These are phyloP conservation scores for Philereme vetulata DNA, from an alignment of 2,888 invertebrate species.

Conservation along the genomic window DNA sequence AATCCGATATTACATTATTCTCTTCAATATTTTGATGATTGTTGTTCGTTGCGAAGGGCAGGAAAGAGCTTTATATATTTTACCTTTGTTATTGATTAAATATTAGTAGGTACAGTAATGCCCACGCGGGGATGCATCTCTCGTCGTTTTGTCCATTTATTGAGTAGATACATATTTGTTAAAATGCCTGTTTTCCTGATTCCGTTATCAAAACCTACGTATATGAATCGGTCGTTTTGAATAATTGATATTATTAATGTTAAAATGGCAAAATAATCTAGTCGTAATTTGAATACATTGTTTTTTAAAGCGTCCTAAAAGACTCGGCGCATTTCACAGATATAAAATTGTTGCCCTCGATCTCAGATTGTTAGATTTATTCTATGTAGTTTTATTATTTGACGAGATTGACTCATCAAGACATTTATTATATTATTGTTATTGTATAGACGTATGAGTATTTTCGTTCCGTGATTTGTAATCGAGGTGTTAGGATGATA, in stretches of 20 bases:
- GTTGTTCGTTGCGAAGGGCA: constrained; percentile 66
- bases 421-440: constrained; percentile 73
- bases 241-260: constrained; percentile 67
- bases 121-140: constrained; percentile 55
- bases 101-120: constrained; percentile 60
- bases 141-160: constrained; percentile 52
- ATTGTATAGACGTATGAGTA: constrained; percentile 74
- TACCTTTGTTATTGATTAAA: constrained; percentile 67
- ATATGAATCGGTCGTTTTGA: constrained; percentile 52
- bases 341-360: constrained; percentile 68
- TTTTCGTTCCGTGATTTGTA: constrained; percentile 74
- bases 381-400: constrained; percentile 77
- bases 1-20: constrained; percentile 56
- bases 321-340: constrained; percentile 58
- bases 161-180: constrained; percentile 31
- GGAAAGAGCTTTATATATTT: constrained; percentile 72
- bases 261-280: constrained; percentile 62
- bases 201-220: constrained; percentile 49
- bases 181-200: constrained; percentile 48
- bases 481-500: constrained; percentile 74
- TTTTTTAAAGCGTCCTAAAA: constrained; percentile 56
- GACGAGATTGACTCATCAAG: constrained; percentile 67
- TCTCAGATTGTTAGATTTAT: constrained; percentile 75
- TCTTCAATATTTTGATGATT: constrained; percentile 62
- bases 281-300: constrained; percentile 56